Evolutionary conservation across 2,797 vertebrate genomes (phyloP), one percentile per base, ranked within the genome.

Genomic region (Premnoplex brunnescens): DNA sequence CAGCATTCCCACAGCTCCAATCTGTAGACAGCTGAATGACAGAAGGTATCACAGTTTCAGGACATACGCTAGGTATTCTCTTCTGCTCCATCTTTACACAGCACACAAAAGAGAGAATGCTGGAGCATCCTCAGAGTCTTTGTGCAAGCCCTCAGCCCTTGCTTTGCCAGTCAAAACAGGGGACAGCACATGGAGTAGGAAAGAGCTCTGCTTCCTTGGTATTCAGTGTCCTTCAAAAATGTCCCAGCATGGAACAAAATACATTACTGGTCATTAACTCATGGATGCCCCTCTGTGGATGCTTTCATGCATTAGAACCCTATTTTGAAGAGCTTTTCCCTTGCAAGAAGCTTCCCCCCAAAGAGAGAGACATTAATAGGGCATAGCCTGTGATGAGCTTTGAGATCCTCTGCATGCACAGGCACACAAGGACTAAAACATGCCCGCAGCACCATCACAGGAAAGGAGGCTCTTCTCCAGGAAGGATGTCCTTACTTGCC

Each of bases 111-210:
- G 4, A 4, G 17, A 64, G 9, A 24, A 30, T 1, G 2, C 32
- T 41, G 34, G 49, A 83, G 30, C 51, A 85, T 46, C 22, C 51
- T 60, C 37, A 23, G 39, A 78, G 46, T 28, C 41, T 49, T 37
- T 28, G 41, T 30, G 20, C 17, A 49, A 3, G 5, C 10, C 9
- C 23, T 55, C 14, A 48, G 32, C 9, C 12, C 7, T 22, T 7
- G 18, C 27, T 86, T 84, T 80, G 43, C 16, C 10, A 52, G 19
- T 1, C 1, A 9, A 51, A 72, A 74, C 1, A 64, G 32, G 4
- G 4, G 8, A 60, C 3, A 3, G 5, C 8, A 34, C 15, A 63
- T 1, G 1, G 23, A 7, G 15, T 46, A 30, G 12, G 21, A 67
- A 77, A 22, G 3, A 84, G 27, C 6, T 9, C 14, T 56, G 4